Conservation (phyloP, 2,888 invertebrate species). For the Habroteleia sp. region DNA sequence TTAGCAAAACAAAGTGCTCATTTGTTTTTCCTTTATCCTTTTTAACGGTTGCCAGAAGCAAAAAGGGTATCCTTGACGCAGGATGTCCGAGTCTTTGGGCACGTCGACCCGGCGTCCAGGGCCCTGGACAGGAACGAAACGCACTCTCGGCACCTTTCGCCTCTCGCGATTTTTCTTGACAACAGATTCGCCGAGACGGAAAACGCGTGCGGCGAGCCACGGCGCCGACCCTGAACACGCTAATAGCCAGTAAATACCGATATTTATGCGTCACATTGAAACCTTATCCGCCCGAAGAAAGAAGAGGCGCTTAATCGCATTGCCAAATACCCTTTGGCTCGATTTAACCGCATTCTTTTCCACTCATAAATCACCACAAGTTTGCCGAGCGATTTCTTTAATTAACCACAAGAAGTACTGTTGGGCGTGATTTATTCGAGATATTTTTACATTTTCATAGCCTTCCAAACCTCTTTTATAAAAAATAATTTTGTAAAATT, state of each 20-base stretch:
- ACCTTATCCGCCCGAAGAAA: conserved; percentile 43
- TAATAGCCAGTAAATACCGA: conserved; percentile 69
- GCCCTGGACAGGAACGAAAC: conserved; percentile 38
- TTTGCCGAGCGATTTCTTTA: conserved; percentile 11
- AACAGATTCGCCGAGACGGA: conserved; percentile 53
- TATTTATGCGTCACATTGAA: conserved; percentile 66
- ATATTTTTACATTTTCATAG: too few relatives aligned
- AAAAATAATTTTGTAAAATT: too few relatives aligned
- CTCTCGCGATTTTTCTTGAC: conserved; percentile 48
- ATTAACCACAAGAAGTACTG: conserved; percentile 1
- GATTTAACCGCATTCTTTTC: conserved; percentile 34
- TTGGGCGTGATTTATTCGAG: not conserved
- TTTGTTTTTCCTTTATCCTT: conserved; percentile 10
- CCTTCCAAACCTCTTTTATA: too few relatives aligned
- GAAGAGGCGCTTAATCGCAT: conserved; percentile 48
- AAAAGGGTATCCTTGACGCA: conserved; percentile 46
- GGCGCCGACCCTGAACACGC: conserved; percentile 64
- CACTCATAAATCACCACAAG: conserved; percentile 38
- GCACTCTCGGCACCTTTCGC: conserved; percentile 31
- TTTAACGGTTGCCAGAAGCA: conserved; percentile 23
- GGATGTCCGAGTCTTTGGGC: conserved; percentile 39
- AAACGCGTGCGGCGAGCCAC: conserved; percentile 53
- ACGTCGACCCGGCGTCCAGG: conserved; percentile 27
- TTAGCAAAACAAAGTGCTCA: not conserved
- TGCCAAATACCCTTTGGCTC: conserved; percentile 36